A percentile compares a stretch with the other conserved stretches of the same genome.
phyloP scores from a whole-genome alignment of 2,797 vertebrate species.

The Tarsius wallacei region DNA sequence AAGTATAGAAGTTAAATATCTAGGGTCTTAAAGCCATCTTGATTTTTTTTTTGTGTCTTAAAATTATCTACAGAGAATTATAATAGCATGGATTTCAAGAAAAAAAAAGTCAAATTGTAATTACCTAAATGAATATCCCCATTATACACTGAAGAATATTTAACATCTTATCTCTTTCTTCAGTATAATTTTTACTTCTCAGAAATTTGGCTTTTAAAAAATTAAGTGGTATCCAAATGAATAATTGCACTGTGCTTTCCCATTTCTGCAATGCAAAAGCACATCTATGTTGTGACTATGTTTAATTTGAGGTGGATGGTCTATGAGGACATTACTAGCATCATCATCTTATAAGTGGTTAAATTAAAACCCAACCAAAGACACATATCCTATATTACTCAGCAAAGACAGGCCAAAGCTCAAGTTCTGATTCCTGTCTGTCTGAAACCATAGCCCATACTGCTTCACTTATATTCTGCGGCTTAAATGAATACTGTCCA shows the following conservation, averaged over 20 bases:
- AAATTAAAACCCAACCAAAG: not conserved
- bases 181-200: not conserved
- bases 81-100: not conserved
- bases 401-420: not conserved
- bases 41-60: not conserved
- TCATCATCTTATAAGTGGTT: not conserved
- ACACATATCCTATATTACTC: rapidly evolving
- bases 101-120: not conserved
- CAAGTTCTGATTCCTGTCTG: not conserved
- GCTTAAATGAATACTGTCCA: rapidly evolving
- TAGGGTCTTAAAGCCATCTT: not conserved
- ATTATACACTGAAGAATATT: not conserved
- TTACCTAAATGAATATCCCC: not conserved
- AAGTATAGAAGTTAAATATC: not conserved
- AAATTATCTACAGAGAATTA: not conserved
- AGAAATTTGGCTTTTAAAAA: not conserved
- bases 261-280: not conserved
- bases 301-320: not conserved
- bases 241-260: not conserved
- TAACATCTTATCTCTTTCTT: not conserved
- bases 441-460: not conserved
- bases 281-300: not conserved
- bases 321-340: too few relatives aligned
- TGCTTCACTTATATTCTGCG: not conserved
- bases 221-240: not conserved